Base-by-base conservation (phyloP, 2,888 invertebrate species). In the Erebia epiphron region DNA sequence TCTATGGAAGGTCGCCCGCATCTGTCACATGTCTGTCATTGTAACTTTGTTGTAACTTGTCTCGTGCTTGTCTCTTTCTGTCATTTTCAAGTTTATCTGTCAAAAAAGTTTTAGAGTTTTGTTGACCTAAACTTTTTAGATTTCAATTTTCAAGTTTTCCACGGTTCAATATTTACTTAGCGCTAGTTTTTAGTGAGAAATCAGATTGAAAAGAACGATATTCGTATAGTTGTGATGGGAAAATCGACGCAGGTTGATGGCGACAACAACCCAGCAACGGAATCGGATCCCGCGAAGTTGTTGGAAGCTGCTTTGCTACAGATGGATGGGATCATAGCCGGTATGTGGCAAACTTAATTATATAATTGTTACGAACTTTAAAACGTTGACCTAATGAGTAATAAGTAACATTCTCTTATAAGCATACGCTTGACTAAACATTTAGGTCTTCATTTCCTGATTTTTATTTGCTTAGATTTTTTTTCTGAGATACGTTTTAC, bases 291-390 rank as follows among this genome's bases (percentile, higher is more conserved):
- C 73, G 97, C 97, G 81, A 97, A 97, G 89, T 95, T 98, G 90
- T 92, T 98, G 83, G 97, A 97, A 85, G 97, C 97, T 76, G 97
- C 98, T 57, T 93, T 98, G 71, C 95, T 97, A 83, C 97, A 98
- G 90, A 97, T 98, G 96, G 98, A 98, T 89, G 97, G 97, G 68
- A 97, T 97, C 82, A 96, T 97, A 89, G 96, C 97, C 85, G 96
- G 96, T 96, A 87, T 91, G 91, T 78, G 56, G 52, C n/a, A 65
- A 68, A 61, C 62, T 64, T 68, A 61, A 69, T 46, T 72, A 69
- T 21, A 43, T 68, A 73, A 68, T 66, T 64, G 7, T 2, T 56
- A 5, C n/a, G 21, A 16, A 65, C 18, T 14, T 50, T 35, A 26
- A 41, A 60, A 41, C 5, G 8, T 35, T 18, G 41, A 50, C 21